These are phyloP conservation scores for Sphaerodactylus townsendi DNA, from an alignment of 2,113 vertebrate species.

Conservation along the genomic window DNA sequence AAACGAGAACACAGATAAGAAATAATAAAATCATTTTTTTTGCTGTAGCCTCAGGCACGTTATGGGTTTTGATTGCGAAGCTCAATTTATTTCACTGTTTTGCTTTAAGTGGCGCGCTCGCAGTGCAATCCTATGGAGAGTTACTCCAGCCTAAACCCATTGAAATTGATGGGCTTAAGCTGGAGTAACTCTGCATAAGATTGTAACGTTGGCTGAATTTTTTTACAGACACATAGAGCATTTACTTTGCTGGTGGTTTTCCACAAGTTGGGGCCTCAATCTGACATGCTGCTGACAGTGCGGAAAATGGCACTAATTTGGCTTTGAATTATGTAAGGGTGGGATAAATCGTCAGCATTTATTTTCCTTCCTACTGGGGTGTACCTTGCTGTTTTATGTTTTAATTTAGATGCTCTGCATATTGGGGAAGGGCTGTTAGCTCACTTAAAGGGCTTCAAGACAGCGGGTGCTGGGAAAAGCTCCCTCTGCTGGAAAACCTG, in stretches of 20 bases:
- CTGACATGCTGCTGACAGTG: slow-evolving; percentile 10
- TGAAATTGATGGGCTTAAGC: too few species aligned
- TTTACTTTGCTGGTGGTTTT: slow-evolving; percentile 40
- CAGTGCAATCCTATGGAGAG: too few species aligned
- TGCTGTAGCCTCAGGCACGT: slow-evolving; percentile 25
- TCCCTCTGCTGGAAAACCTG: too few species aligned
- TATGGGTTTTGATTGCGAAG: slow-evolving; percentile 39
- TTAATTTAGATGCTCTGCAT: neutral
- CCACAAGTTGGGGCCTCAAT: slow-evolving; percentile 7
- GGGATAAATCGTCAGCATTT: neutral
- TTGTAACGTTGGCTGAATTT: slow-evolving; percentile 22
- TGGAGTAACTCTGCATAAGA: too few species aligned
- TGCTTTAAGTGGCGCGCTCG: slow-evolving; percentile 45
- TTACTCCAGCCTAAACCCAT: too few species aligned
- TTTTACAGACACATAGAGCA: slow-evolving; percentile 39
- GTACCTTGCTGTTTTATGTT: neutral
- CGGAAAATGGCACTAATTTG: neutral
- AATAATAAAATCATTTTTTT: slow-evolving; percentile 14
- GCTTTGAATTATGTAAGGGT: neutral
- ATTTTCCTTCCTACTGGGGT: neutral
- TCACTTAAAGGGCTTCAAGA: too few species aligned
- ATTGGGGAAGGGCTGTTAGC: too few species aligned
- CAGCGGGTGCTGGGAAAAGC: too few species aligned
- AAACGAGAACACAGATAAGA: slow-evolving; percentile 6
- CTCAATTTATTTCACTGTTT: slow-evolving; percentile 44